These are phyloP conservation scores for Danio aesculapii DNA, from an alignment of 2,797 vertebrate genomes.

Conservation along the genomic window DNA sequence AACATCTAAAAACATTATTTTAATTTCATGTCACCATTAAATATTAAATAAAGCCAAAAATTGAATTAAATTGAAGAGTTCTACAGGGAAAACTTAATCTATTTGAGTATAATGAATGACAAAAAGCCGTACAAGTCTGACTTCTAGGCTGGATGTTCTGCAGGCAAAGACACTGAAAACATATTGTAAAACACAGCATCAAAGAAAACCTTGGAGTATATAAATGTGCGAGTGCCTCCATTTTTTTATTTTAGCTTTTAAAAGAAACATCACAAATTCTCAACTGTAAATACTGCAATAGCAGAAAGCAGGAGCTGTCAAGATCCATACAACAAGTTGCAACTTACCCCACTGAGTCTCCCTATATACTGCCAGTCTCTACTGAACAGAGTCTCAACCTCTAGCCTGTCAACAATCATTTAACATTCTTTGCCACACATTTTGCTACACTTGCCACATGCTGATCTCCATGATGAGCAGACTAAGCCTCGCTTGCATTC, in stretches of 20 bases:
- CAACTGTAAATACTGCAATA: neutral
- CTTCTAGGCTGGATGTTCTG: neutral
- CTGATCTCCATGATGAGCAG: neutral
- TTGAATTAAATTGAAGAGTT: neutral
- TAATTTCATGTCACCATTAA: too few relatives aligned
- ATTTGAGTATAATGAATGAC: neutral
- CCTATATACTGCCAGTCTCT: neutral
- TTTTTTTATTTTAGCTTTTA: constrained; percentile 5
- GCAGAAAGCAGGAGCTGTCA: constrained; percentile 7
- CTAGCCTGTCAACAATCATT: constrained; percentile 8
- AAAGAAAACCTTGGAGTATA: constrained; percentile 4
- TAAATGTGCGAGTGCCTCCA: neutral
- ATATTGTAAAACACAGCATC: neutral
- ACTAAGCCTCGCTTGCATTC: neutral
- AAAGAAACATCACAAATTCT: constrained; percentile 9
- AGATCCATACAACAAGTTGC: neutral
- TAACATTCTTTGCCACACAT: neutral
- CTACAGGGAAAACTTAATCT: neutral
- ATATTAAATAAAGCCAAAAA: constrained; percentile 10
- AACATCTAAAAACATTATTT: too few relatives aligned
- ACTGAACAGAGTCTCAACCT: neutral
- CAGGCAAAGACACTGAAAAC: constrained; percentile 8
- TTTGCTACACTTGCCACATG: neutral
- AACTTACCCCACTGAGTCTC: neutral
- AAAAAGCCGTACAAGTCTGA: neutral